Percentiles rank a stretch among this genome's conserved stretches.
Evolutionary conservation across 1,140 invertebrate species (phyloP).

Genomic region (Vanessa tameamea): DNA sequence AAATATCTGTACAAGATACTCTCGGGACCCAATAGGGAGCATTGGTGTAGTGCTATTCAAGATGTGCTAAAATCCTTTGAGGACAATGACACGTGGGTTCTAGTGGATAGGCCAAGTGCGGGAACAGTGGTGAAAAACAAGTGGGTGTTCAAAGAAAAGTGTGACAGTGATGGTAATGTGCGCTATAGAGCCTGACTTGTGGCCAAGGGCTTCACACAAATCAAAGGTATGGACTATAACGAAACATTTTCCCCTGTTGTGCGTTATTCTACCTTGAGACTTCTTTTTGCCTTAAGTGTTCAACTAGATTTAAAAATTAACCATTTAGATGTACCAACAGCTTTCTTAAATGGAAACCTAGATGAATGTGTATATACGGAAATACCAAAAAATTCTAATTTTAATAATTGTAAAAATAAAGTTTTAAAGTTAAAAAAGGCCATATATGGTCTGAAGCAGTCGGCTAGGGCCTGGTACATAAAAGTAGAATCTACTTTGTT

Average conservation of each 20-base stretch:
- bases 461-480: not conserved
- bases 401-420: not conserved
- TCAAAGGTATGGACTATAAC: too few species aligned
- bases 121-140: too few species aligned
- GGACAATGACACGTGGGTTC: too few species aligned
- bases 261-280: too few species aligned
- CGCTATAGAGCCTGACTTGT: not conserved
- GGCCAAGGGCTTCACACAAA: too few species aligned
- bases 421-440: not conserved
- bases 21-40: too few species aligned
- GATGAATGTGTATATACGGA: slow-evolving; percentile 6
- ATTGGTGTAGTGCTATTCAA: too few species aligned
- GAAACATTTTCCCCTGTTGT: too few species aligned
- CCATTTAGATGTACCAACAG: slow-evolving; percentile 10
- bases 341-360: slow-evolving; percentile 7
- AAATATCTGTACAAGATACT: too few species aligned
- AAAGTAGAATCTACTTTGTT: not conserved
- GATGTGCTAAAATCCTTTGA: too few species aligned
- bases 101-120: too few species aligned
- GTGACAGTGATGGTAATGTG: not conserved
- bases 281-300: not conserved
- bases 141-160: not conserved
- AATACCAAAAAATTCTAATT: not conserved
- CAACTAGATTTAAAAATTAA: not conserved
- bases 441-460: slow-evolving; percentile 14